Base-by-base conservation (phyloP, 2,888 invertebrate species). In the Petrolisthes manimaculis region DNA sequence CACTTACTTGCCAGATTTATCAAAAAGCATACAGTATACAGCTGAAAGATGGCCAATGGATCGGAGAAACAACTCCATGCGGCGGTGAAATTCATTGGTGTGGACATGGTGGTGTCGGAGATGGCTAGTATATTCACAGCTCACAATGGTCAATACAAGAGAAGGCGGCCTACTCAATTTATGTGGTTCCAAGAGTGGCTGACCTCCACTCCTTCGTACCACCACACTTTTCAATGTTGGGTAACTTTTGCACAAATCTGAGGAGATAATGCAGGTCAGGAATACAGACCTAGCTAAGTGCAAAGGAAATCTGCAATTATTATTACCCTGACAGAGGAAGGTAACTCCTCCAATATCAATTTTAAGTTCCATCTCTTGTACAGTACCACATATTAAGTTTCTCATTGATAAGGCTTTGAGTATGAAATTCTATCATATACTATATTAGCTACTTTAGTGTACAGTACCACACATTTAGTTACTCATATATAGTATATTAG, bases 21-120 rank as follows among this genome's bases (percentile, higher is more conserved):
- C 99, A 93, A 98, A 99, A 51, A 97, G 94, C 54, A 99, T 95
- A 94, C 99, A 99, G 94, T 99, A 99, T 1, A 99, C 98, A n/a
- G 98, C 97, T 0, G 98, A 97, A 86, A 99, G 94, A 93, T 99
- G 99, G 0, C 99, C 99, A 81, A 98, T 94, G 2, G 98, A 97
- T 89, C 97, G 95, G 56, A 96, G 94, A 92, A 96, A 95, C 91
- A 96, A 94, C 92, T 95, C 95, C 91, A 97, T 93, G 92, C 95
- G 95, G 78, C 93, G 94, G 92, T 96, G 97, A 82, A 95, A 94
- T 91, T 94, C 94, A 91, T 94, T 95, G 91, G 95, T 95, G 84
- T 95, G 93, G 74, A 94, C 93, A 91, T 95, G 94, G 82, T 94
- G 94, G 54, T 94, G 93, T 77, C 94, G 94, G 74, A 95, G 92